Conservation (phyloP, 92 coral and sea anemone genomes). For the Porites cylindrica region DNA sequence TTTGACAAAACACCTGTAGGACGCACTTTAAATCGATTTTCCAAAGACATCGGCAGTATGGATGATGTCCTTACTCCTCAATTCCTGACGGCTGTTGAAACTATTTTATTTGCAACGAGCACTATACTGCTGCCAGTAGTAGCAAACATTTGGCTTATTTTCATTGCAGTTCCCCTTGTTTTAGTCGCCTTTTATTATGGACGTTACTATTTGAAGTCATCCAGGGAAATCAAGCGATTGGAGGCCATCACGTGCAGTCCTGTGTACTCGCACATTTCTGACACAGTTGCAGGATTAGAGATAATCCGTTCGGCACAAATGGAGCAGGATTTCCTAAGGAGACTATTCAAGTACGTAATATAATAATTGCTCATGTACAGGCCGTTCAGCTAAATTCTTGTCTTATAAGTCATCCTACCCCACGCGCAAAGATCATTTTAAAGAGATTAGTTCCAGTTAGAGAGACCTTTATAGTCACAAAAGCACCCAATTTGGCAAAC, state of each 20-base stretch:
- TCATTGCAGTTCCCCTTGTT: slow-evolving; percentile 45
- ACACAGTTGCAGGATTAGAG: slow-evolving; percentile 48
- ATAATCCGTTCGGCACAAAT: slow-evolving; percentile 41
- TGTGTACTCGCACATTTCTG: slow-evolving; percentile 56
- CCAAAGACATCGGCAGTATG: slow-evolving; percentile 57
- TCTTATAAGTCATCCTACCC: background rate
- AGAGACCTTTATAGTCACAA: too few species aligned
- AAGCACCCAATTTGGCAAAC: too few species aligned
- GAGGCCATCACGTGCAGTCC: slow-evolving; percentile 65
- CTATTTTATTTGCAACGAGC: background rate
- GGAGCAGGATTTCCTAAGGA: slow-evolving; percentile 22
- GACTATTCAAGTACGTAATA: slow-evolving; percentile 27
- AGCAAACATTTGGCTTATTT: slow-evolving; percentile 37
- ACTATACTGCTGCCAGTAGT: background rate
- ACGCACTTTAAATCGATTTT: slow-evolving; percentile 58
- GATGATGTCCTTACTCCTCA: slow-evolving; percentile 30
- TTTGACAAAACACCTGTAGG: slow-evolving; percentile 62
- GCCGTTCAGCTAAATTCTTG: too few species aligned
- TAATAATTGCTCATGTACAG: too few species aligned
- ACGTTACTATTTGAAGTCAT: slow-evolving; percentile 68
- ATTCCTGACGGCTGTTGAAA: slow-evolving; percentile 6
- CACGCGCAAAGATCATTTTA: background rate
- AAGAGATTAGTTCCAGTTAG: background rate
- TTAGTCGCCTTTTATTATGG: slow-evolving; percentile 28
- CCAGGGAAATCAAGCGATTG: slow-evolving; percentile 68